A percentile compares a stretch with the other conserved stretches of the same genome.
These are phyloP conservation scores for Danionella dracula DNA, from an alignment of 2,797 vertebrate species.

Conservation along the genomic window DNA sequence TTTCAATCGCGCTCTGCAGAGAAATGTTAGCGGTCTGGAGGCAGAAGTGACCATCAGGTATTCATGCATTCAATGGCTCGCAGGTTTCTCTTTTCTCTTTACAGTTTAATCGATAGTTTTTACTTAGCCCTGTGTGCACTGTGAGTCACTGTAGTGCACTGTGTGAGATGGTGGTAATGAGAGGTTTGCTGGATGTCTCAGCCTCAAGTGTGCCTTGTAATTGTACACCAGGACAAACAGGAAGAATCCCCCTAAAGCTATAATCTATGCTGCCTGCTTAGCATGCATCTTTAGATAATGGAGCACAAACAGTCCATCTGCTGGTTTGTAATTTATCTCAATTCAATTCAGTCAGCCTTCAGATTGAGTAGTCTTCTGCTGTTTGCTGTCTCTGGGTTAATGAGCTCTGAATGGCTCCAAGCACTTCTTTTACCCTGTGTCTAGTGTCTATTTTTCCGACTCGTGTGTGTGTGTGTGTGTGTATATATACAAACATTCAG, in stretches of 20 bases:
- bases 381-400: too few relatives aligned
- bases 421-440: too few relatives aligned
- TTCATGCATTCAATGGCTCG: conserved; percentile 47
- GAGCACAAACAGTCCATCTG: conserved; percentile 8
- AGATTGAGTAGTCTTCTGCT: background rate
- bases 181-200: background rate
- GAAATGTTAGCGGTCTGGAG: conserved; percentile 81
- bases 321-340: conserved; percentile 1
- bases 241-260: background rate
- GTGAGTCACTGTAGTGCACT: background rate
- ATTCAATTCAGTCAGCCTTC: background rate
- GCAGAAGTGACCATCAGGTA: conserved; percentile 87
- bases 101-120: conserved; percentile 16
- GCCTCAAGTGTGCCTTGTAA: conserved; percentile 1
- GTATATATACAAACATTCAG: too few relatives aligned
- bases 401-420: too few relatives aligned
- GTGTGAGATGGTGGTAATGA: conserved; percentile 11
- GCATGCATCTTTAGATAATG: conserved; percentile 21
- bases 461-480: too few relatives aligned
- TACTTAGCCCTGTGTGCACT: background rate
- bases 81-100: conserved; percentile 56
- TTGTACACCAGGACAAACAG: conserved; percentile 9
- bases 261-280: conserved; percentile 16
- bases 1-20: conserved; percentile 86
- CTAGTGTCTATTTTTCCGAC: background rate